These are phyloP conservation scores for Drosophila differens DNA, from an alignment of 2,888 invertebrate species.

Conservation along the genomic window DNA sequence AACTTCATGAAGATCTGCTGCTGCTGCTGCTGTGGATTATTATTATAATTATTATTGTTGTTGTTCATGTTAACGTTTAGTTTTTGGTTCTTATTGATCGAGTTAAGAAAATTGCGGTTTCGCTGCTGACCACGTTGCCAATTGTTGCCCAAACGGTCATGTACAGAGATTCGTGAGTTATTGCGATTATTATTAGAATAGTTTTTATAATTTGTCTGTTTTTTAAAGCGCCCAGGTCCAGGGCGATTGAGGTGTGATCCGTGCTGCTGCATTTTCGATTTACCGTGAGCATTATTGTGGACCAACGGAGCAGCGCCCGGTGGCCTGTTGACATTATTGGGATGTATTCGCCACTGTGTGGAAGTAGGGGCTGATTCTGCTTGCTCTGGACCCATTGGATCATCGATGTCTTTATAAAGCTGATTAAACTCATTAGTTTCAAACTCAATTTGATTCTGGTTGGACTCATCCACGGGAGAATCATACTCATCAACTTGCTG, in stretches of 20 bases:
- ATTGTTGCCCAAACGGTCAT: conserved; percentile 17
- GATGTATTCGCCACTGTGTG: conserved; percentile 59
- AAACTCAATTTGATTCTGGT: conserved; percentile 36
- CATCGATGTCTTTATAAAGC: conserved; percentile 22
- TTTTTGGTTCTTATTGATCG: background rate
- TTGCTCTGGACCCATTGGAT: background rate
- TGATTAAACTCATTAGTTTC: conserved; percentile 59
- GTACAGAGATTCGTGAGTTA: background rate
- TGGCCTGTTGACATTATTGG: conserved; percentile 65
- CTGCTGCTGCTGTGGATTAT: background rate
- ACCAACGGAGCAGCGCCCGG: conserved; percentile 67
- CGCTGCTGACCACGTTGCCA: conserved; percentile 1
- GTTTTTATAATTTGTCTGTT: background rate
- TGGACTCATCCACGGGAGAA: conserved; percentile 10
- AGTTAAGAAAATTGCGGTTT: background rate
- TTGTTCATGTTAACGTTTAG: background rate
- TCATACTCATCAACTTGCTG: conserved; percentile 13
- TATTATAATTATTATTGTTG: conserved; percentile 2
- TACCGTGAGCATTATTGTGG: conserved; percentile 20
- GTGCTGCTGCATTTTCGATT: background rate
- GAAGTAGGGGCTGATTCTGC: conserved; percentile 21
- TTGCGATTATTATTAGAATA: background rate
- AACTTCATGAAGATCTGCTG: conserved; percentile 21
- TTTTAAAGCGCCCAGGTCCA: background rate
- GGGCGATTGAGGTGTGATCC: too few relatives aligned